Evolutionary conservation across 2,888 invertebrate species (phyloP), one percentile per base, ranked within the genome.

Genomic region (Andrena chrysosceles): DNA sequence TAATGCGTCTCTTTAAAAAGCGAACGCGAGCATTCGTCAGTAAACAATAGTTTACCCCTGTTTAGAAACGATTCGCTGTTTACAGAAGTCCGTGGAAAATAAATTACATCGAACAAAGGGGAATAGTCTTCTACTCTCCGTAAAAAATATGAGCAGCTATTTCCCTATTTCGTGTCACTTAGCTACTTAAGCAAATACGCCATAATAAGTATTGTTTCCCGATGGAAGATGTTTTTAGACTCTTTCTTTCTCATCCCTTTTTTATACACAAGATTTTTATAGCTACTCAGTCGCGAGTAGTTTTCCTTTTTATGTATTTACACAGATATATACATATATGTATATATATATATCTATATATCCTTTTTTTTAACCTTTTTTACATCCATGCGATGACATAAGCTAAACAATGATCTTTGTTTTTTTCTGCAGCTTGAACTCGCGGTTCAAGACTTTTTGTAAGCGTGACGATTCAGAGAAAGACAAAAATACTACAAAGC

Each of bases 61-160:
- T 62, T 49, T 29, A 16, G 26, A 63, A 75, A 70, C 33, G 10
- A 35, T 71, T n/a, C 2, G 23, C 35, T 60, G 62, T 59, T 70
- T 7, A 62, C 66, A 62, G 20, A 72, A 69, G 42, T 6, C 35
- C 16, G 59, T 8, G 20, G 35, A 77, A 69, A 63, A 69, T 71
- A 77, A 26, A 63, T 49, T 77, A 76, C 69, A 62, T 54, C 69
- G 77, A 85, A 84, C 59, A 70, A 75, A 76, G 77, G 71, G 77
- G 81, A 77, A 79, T 82, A 78, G 82, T 84, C 77, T 68, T 87
- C 78, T 82, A 80, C 76, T 82, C 74, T 81, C 74, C 84, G 67
- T 87, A 84, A 78, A 87, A 87, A 88, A 86, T 87, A 87, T 79
- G 64, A 80, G 76, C 70, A 87, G 62, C 69, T 69, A 62, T 78